Percentiles rank a stretch among this genome's conserved stretches.
phyloP scores from a whole-genome alignment of 1,140 invertebrate genomes.

The Sycobia sp. region DNA sequence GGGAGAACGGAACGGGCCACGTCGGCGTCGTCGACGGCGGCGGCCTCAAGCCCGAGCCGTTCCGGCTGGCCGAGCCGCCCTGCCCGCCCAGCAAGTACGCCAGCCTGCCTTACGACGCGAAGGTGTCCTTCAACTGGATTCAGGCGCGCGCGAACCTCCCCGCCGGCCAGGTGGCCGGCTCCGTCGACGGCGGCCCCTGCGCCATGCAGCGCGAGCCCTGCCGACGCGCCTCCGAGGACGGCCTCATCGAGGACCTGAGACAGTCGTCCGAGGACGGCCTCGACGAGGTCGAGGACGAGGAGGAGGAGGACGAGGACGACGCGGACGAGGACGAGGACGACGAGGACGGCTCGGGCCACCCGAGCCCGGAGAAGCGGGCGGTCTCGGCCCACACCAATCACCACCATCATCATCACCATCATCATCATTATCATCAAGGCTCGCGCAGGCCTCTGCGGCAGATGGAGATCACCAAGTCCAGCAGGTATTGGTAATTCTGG shows the following conservation, averaged over 20 bases:
- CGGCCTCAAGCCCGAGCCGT: constrained; percentile 57
- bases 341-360: neutral
- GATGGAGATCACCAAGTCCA: constrained; percentile 60
- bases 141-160: constrained; percentile 68
- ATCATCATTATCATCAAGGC: constrained; percentile 39
- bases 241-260: constrained; percentile 77
- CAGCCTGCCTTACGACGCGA: constrained; percentile 67
- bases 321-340: constrained; percentile 23
- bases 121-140: constrained; percentile 64
- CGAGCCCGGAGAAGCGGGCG: constrained; percentile 38
- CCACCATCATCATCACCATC: constrained; percentile 14
- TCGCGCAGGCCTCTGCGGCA: constrained; percentile 45
- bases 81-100: constrained; percentile 69
- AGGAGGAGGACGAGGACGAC: constrained; percentile 17
- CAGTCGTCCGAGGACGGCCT: constrained; percentile 54
- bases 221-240: constrained; percentile 62
- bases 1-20: constrained; percentile 64
- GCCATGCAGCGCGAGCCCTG: constrained; percentile 44
- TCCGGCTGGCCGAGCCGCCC: constrained; percentile 63
- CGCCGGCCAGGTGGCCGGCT: neutral
- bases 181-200: constrained; percentile 48
- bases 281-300: constrained; percentile 37
- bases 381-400: constrained; percentile 29
- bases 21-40: no score
- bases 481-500: no score